A percentile compares a stretch with the other conserved stretches of the same genome.
Conservation (phyloP, 1,140 invertebrate genomes). For the Drosophila willistoni region DNA sequence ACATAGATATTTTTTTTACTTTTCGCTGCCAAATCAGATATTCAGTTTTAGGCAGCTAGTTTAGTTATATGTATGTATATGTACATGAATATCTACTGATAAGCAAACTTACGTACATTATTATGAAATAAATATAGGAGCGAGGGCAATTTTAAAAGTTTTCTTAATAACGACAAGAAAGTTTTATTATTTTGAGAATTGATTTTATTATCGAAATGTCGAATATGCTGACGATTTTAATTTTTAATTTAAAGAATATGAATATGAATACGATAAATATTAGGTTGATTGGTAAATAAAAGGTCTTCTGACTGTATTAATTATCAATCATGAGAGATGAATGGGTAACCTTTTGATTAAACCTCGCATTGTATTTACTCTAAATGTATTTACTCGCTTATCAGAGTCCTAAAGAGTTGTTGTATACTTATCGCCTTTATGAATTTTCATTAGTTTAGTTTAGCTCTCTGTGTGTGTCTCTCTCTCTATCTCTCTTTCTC, state of each 20-base stretch:
- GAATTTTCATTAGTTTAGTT: constrained; percentile 38
- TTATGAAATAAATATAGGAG: background rate
- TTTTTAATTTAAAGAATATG: no score
- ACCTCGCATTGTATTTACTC: background rate
- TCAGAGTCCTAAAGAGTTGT: constrained; percentile 26
- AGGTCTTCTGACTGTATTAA: no score
- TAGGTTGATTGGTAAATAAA: no score
- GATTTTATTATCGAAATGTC: no score
- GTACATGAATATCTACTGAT: constrained; percentile 3
- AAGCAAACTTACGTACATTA: constrained; percentile 3
- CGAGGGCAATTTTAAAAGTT: background rate
- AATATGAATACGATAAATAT: no score
- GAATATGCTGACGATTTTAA: no score
- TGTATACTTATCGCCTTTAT: constrained; percentile 42
- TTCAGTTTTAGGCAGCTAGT: background rate
- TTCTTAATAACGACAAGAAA: background rate
- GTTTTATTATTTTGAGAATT: no score
- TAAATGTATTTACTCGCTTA: constrained; percentile 22
- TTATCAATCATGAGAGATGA: no score
- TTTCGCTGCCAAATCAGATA: background rate
- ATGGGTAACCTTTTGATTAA: background rate
- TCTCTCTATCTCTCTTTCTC: no score
- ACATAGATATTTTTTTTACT: background rate
- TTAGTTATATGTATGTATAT: constrained; percentile 10
- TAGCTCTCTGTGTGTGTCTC: background rate